Conservation (phyloP, 2,797 vertebrate species). For the Yasuhikotakia modesta region DNA sequence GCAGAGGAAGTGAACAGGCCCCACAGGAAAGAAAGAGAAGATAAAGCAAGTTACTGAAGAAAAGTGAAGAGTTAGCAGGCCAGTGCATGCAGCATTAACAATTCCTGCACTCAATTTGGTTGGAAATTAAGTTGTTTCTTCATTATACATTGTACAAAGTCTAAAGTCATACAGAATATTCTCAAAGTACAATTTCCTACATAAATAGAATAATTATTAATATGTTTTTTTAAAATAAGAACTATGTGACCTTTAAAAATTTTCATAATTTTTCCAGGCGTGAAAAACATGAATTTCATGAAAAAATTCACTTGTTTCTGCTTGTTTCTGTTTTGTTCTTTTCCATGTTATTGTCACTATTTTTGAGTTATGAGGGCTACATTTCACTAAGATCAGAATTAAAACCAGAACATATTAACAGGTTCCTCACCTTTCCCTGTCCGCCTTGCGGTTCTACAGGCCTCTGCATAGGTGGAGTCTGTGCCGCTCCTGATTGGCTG, state of each 20-base stretch:
- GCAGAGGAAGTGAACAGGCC: slow-evolving; percentile 31
- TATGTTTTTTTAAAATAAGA: too few species aligned
- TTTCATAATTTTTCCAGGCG: too few species aligned
- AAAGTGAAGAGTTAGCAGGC: slow-evolving; percentile 37
- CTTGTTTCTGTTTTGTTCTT: background rate
- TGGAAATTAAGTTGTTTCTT: too few species aligned
- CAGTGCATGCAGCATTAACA: slow-evolving; percentile 38
- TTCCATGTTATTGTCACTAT: background rate
- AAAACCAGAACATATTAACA: background rate
- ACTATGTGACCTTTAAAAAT: too few species aligned
- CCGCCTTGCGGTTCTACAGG: slow-evolving; percentile 91
- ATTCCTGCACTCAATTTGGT: background rate
- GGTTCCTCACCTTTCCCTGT: slow-evolving; percentile 84
- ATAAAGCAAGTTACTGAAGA: slow-evolving; percentile 42
- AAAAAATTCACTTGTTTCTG: background rate
- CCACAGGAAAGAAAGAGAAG: slow-evolving; percentile 52
- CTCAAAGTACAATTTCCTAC: too few species aligned
- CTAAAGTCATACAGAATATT: too few species aligned
- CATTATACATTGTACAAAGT: too few species aligned
- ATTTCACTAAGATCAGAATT: background rate
- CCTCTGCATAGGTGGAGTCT: slow-evolving; percentile 92
- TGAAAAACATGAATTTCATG: too few species aligned
- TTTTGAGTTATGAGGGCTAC: background rate
- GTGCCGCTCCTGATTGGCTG: slow-evolving; percentile 80
- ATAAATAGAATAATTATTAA: too few species aligned